Evolutionary conservation across 1,140 invertebrate species (phyloP).

Genomic region (Leucophenga varia): DNA sequence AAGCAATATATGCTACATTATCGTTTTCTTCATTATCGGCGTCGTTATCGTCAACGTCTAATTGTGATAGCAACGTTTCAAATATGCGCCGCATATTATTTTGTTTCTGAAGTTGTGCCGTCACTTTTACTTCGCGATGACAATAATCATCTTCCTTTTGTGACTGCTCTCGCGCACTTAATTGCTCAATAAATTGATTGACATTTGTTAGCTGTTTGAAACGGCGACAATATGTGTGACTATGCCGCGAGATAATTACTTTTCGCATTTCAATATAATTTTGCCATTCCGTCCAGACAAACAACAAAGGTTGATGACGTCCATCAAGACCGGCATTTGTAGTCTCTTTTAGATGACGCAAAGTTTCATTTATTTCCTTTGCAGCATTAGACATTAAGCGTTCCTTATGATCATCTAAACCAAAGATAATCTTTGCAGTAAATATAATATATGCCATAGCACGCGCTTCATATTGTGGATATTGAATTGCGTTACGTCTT

Average conservation of each 20-base stretch:
- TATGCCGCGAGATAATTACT: conserved; percentile 57
- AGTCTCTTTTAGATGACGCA: not conserved
- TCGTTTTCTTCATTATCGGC: conserved; percentile 1
- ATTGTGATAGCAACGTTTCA: conserved; percentile 28
- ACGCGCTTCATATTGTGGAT: conserved; percentile 65
- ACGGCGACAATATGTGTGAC: conserved; percentile 59
- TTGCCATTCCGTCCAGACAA: conserved; percentile 66
- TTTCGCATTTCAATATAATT: conserved; percentile 64
- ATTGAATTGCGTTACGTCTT: conserved; percentile 3
- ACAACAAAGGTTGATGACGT: conserved; percentile 55
- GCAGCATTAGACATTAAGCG: conserved; percentile 61
- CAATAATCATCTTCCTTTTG: conserved; percentile 27
- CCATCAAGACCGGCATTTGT: not conserved
- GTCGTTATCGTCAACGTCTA: conserved; percentile 14
- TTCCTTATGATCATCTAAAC: conserved; percentile 66
- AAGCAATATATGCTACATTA: conserved; percentile 23
- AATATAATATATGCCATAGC: conserved; percentile 66
- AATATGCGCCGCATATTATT: conserved; percentile 32
- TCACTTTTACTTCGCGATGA: conserved; percentile 5
- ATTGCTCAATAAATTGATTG: conserved; percentile 25
- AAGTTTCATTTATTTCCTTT: conserved; percentile 57
- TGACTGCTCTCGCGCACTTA: conserved; percentile 24
- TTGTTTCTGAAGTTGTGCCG: conserved; percentile 20
- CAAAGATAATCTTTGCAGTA: conserved; percentile 64
- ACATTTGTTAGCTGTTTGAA: conserved; percentile 20